Conservation (phyloP, 2,797 vertebrate genomes). For the Lacerta viridis region DNA sequence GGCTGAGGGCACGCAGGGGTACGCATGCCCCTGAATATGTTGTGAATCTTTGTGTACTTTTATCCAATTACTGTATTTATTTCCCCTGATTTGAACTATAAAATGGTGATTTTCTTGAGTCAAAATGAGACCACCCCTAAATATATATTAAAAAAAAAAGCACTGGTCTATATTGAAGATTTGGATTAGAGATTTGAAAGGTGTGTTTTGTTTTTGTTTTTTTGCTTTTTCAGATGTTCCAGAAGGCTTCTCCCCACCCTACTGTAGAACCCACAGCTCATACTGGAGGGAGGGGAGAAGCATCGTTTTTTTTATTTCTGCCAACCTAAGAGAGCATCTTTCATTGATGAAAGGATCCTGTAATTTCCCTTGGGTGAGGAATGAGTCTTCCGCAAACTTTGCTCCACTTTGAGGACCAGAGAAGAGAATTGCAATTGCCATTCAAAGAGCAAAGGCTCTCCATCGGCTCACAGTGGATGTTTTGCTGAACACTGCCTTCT, state of each 20-base stretch:
- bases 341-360: not conserved
- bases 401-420: not conserved
- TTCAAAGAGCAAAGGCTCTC: not conserved
- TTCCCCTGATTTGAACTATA: too few relatives aligned
- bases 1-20: too few relatives aligned
- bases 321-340: not conserved
- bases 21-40: too few relatives aligned
- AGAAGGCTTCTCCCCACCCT: not conserved
- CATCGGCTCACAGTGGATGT: not conserved
- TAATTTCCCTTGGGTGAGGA: not conserved
- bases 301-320: too few relatives aligned
- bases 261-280: too few relatives aligned
- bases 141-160: too few relatives aligned
- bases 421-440: fast-evolving
- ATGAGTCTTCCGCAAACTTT: too few relatives aligned
- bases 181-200: not conserved
- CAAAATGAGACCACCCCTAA: too few relatives aligned
- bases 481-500: conserved; percentile 36
- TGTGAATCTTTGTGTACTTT: too few relatives aligned
- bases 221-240: not conserved
- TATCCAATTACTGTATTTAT: too few relatives aligned
- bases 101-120: too few relatives aligned
- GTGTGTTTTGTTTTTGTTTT: not conserved
- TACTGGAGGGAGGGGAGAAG: too few relatives aligned
- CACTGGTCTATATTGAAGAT: not conserved